Base-by-base conservation (phyloP, 2,888 invertebrate genomes). In the Himalopsyche japonica region DNA sequence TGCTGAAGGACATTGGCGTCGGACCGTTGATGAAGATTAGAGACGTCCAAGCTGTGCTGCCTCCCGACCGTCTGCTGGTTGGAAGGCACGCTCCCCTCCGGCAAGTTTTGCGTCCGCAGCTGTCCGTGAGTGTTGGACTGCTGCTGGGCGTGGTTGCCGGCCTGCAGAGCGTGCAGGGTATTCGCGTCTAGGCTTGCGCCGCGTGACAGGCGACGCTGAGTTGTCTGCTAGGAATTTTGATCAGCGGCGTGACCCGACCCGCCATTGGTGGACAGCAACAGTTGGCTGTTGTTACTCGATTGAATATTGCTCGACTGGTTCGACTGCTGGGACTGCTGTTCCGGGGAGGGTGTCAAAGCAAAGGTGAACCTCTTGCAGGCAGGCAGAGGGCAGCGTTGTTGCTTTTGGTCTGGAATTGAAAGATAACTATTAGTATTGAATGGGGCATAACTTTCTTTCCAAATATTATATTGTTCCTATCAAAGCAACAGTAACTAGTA, bases 281-380 rank as follows among this genome's bases (percentile, higher is more conserved):
- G 70, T 27, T 70, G 70, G 70, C 64, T 83, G 76, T 84, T 83
- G 88, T 85, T 88, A 88, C 86, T 88, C 88, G 88, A 88, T 88
- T 90, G 88, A 91, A 90, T 87, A 89, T 87, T 90, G 89, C 77
- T 77, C 15, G 77, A 43, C 34, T 37, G 92, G 47, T 78, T 78
- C 83, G 81, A 82, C 76, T 79, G 49, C 84, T 85, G 87, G 86
- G 86, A 86, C 86, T 57, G 77, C 81, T 83, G 79, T 64, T 82
- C 49, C 84, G 82, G 37, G 64, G 84, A 84, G 34, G 82, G 82
- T n/a, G 84, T 70, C 32, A 84, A 27, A 80, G 37, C 37, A 43
- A 77, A 43, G 77, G 24, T 77, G 37, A 76, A 32, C 43, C 84
- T 88, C 88, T 87, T 88, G 80, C 70, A 70, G 70, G 70, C 27